These are phyloP conservation scores for Oxyruncus cristatus DNA, from an alignment of 2,113 vertebrate species.

Conservation along the genomic window DNA sequence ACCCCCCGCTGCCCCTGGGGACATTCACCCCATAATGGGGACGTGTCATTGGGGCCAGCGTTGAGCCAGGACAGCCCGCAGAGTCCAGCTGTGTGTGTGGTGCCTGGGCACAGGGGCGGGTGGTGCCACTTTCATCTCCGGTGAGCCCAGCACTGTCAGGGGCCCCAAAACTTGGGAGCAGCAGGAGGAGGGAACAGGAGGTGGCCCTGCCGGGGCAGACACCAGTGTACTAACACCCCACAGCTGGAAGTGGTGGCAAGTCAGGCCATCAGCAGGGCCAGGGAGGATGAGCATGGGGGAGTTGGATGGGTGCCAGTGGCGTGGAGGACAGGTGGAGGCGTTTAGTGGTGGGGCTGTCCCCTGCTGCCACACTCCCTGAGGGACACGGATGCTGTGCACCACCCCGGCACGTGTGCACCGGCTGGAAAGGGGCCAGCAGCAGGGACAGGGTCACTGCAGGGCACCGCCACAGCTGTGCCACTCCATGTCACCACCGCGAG, in stretches of 20 bases:
- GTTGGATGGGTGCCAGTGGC: not conserved
- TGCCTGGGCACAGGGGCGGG: not conserved
- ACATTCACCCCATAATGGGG: not conserved
- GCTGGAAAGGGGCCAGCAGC: not conserved
- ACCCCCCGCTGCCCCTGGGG: not conserved
- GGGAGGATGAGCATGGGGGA: not conserved
- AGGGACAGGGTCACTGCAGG: not conserved
- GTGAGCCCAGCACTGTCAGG: not conserved
- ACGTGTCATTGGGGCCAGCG: accelerated
- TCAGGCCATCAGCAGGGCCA: accelerated
- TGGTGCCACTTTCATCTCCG: not conserved
- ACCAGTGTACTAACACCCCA: not conserved
- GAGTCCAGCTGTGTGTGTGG: accelerated
- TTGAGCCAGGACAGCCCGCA: not conserved
- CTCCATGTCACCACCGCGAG: not conserved
- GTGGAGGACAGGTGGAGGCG: not conserved
- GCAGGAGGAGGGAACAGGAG: too few species aligned
- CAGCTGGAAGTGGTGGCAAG: accelerated
- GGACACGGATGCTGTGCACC: not conserved
- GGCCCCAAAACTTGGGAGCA: not conserved
- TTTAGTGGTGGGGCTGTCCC: not conserved
- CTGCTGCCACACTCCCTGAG: not conserved
- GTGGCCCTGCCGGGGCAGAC: not conserved
- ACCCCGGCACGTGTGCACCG: accelerated
- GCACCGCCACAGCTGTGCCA: not conserved